phyloP scores from a whole-genome alignment of 2,113 vertebrate species.

The Spea bombifrons region DNA sequence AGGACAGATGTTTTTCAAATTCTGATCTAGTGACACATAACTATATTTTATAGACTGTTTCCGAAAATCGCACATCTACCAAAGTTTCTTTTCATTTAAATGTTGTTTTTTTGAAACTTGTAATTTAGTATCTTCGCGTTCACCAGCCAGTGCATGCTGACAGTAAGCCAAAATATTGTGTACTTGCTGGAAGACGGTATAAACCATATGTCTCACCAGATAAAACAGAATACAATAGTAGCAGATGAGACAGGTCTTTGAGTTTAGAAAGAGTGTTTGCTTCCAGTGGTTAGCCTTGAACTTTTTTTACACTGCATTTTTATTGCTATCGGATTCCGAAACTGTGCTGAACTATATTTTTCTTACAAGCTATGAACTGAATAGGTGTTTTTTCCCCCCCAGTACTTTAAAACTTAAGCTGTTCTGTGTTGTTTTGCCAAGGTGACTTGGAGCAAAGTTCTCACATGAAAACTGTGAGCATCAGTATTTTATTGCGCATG shows the following conservation, averaged over 20 bases:
- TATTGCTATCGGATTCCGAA: constrained; percentile 18
- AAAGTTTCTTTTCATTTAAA: not conserved
- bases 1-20: too few relatives aligned
- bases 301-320: constrained; percentile 21
- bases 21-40: too few relatives aligned
- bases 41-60: too few relatives aligned
- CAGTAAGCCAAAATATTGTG: not conserved
- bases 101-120: not conserved
- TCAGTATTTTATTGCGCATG: constrained; percentile 11
- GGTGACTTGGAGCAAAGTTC: constrained; percentile 22
- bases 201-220: constrained; percentile 19
- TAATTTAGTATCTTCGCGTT: too few relatives aligned
- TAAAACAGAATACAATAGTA: constrained; percentile 35
- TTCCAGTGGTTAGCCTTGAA: constrained; percentile 41
- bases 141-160: not conserved
- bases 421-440: constrained; percentile 23
- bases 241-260: constrained; percentile 38
- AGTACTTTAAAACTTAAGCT: constrained; percentile 14
- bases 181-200: constrained; percentile 3
- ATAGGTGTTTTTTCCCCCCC: constrained; percentile 5
- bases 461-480: constrained; percentile 23
- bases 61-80: too few relatives aligned
- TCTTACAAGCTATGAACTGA: constrained; percentile 25
- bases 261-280: constrained; percentile 28
- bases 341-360: constrained; percentile 27